Base-by-base conservation (phyloP, 2,888 invertebrate species). In the Mamestra brassicae region DNA sequence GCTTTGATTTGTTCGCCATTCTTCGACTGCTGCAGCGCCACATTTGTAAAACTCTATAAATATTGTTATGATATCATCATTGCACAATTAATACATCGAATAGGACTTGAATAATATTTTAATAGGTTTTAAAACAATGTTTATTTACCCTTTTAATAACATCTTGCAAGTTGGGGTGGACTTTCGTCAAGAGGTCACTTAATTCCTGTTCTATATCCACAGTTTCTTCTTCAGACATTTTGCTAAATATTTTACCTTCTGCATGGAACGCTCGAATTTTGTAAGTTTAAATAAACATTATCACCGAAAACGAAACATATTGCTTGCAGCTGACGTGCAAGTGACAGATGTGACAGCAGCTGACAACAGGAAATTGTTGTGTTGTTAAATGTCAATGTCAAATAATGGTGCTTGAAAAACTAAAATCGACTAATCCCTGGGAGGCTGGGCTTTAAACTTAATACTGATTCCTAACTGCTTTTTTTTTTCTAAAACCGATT, bases 1-100 rank as follows among this genome's bases (percentile, higher is more conserved):
- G 94, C 90, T 88, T 95, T 96, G 47, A 92, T 85, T 84, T 97
- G 94, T 84, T 95, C 96, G 61, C 95, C 95, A 92, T 95, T 96
- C 84, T 94, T 96, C 60, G 95, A 95, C 83, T 95, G 96, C 84
- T 97, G 96, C 58, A 97, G 90, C 26, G 95, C 97, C 83, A 97
- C 97, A 89, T 97, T 97, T 67, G 97, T 97, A 82, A 97, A 97
- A 85, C 97, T 97, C 97, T 97, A 90, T 6, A 94, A 58, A 60
- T 3, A 54, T 69, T 61, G 34, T 42, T 2, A 63, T 38, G 6
- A 42, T 67, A 72, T 72, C 1, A 72, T 72, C 1, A 71, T 38
- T 42, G 34, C 34, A 60, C 8, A 50, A 54, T 62, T 17, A 71
- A 61, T 10, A 11, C n/a, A 42, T 3, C 15, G 26, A 50, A 73